Base-by-base conservation (phyloP, 1,140 invertebrate species). In the Drosophila navojoa region DNA sequence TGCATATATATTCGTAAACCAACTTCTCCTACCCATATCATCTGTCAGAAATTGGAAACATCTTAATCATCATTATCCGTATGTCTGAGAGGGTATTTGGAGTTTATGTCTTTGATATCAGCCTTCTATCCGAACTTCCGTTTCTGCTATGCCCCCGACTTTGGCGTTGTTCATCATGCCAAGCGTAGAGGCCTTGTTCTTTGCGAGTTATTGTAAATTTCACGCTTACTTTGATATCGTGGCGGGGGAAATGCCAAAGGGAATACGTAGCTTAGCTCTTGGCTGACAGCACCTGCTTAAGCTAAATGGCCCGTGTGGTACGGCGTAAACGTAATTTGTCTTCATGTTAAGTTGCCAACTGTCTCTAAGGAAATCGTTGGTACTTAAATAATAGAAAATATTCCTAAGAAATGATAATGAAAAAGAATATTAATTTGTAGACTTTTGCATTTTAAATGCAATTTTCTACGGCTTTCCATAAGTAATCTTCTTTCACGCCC, bases 221-320 rank as follows among this genome's bases (percentile, higher is more conserved):
- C 52, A 61, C 61, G 68, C 53, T 61, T 61, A 49, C 67, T 80
- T 79, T 84, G 80, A 76, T 82, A 76, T 84, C 49, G 49, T 38
- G 54, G 64, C 53, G 40, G 49, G 45, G 44, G 25, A 32, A 16
- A 59, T 67, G 68, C 71, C 64, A 44, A 63, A 69, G 75, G 75
- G 75, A 77, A 74, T 74, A 22, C 19, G 19, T 22, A 59, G 59
- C 40, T 74, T 25, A 58, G 59, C 54, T 62, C 58, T 59, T 54
- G 40, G 40, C 40, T 53, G n/a, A 19, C 49, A 19, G 27, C 64
- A 73, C 71, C 70, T 68, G 71, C 35, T 68, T 54, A 54, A 27
- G 54, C 47, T 49, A 68, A 76, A 73, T 58, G 38, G 45, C 44
- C 47, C 49, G 22, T 22, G 52, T 40, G 25, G 62, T 25, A 59